A percentile compares a stretch with the other conserved stretches of the same genome.
Conservation (phyloP, 2,113 vertebrate species). For the Piprites chloris region DNA sequence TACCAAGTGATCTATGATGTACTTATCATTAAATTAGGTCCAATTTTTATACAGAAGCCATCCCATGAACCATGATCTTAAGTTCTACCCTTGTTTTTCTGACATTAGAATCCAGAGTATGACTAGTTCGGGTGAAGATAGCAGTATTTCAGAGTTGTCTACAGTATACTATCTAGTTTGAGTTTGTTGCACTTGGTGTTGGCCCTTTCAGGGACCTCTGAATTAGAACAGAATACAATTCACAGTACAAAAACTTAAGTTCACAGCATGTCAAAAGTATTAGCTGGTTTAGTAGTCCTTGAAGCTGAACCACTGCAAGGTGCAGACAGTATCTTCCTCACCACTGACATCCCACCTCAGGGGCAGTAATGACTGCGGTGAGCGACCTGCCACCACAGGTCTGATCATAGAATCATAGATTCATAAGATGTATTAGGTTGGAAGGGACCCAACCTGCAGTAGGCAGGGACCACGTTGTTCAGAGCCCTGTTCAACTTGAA, state of each 20-base stretch:
- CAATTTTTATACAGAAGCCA: not conserved
- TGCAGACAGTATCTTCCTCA: not conserved
- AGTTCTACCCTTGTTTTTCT: not conserved
- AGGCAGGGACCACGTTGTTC: not conserved
- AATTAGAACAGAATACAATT: not conserved
- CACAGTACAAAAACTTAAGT: not conserved
- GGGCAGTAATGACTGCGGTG: accelerated
- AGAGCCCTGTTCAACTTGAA: not conserved
- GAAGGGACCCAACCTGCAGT: not conserved
- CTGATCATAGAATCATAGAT: not conserved
- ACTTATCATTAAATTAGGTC: not conserved
- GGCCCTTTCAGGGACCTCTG: not conserved
- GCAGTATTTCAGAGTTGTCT: not conserved
- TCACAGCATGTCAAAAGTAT: not conserved
- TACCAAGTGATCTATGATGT: not conserved
- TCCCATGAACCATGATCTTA: not conserved
- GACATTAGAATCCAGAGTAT: not conserved
- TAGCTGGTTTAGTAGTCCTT: not conserved
- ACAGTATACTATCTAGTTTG: not conserved
- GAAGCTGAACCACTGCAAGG: not conserved
- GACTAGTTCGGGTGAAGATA: not conserved
- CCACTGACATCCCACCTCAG: not conserved
- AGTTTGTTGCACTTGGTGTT: not conserved
- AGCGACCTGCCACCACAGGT: not conserved
- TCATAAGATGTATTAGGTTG: not conserved